Evolutionary conservation across 2,113 vertebrate genomes (phyloP), one percentile per base, ranked within the genome.

Genomic region (Marcusenius ussheri): DNA sequence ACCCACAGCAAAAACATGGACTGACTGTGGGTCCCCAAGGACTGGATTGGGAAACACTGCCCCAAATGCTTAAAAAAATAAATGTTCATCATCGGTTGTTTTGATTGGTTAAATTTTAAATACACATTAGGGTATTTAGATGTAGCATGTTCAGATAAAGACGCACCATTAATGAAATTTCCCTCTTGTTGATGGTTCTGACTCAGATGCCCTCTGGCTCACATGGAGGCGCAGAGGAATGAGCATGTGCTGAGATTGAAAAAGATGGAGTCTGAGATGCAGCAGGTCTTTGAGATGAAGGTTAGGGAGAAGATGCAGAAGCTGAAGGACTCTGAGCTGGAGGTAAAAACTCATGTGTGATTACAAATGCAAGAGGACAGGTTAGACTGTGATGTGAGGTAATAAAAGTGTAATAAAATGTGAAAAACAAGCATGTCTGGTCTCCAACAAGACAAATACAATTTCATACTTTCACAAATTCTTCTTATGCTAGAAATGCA

Each of bases 251-350:
- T 94, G 94, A 97, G 96, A 80, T 96, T 96, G 96, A 97, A 96
- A 92, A 96, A 96, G 93, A 97, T 96, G 96, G 96, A 96, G 93
- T 95, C 93, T 0, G 96, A 97, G 70, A 97, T 96, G 96, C 96
- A 96, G 35, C 96, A 96, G 17, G 96, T 97, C 56, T 97, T 97
- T 91, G 96, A 97, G 87, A 96, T 96, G 96, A 97, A 97, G 91
- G 96, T 96, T 0, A 96, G 96, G 90, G 96, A 96, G 93, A 97
- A 97, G 93, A 96, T 95, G 91, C 96, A 96, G 92, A 96, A 97
- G 89, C 94, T 96, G 92, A 96, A 96, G 94, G 96, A 97, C 88
- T 97, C 96, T 0, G 96, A 97, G 91, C 95, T 95, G 0, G 96
- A 97, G 96, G 96, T 97, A 87, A 88, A 39, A 46, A 10, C n/a